phyloP scores from a whole-genome alignment of 2,888 invertebrate genomes.

The Polydrusus pterygomalis region DNA sequence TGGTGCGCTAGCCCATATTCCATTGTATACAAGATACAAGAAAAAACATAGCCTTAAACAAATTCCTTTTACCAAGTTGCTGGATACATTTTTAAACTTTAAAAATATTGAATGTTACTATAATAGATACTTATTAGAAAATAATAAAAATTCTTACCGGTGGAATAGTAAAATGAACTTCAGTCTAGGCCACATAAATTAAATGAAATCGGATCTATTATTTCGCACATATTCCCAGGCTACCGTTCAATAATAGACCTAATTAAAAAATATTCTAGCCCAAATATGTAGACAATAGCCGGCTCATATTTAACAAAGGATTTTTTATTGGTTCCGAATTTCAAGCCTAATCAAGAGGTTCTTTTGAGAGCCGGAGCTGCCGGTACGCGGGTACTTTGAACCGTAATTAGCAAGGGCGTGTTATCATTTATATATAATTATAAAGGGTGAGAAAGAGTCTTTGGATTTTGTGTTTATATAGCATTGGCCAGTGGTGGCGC shows the following conservation, averaged over 20 bases:
- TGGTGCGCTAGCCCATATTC: too few relatives aligned
- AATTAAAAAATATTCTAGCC: constrained; percentile 38
- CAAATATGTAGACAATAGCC: constrained; percentile 47
- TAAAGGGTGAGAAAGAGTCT: constrained; percentile 55
- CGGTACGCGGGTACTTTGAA: constrained; percentile 53
- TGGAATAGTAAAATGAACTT: too few relatives aligned
- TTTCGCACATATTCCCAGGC: constrained; percentile 26
- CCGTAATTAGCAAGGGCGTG: constrained; percentile 56
- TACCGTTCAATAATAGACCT: constrained; percentile 28
- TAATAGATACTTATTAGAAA: too few relatives aligned
- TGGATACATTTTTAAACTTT: background rate
- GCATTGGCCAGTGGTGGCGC: constrained; percentile 20
- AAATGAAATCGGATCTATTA: background rate
- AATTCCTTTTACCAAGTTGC: background rate
- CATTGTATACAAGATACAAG: background rate
- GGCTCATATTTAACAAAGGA: constrained; percentile 39
- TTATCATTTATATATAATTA: constrained; percentile 57
- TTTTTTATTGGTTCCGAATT: constrained; percentile 55
- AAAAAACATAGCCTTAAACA: too few relatives aligned
- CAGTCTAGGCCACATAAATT: background rate
- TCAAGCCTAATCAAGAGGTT: constrained; percentile 60
- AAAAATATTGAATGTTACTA: too few relatives aligned
- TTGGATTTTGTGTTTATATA: constrained; percentile 41
- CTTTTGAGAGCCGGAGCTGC: constrained; percentile 51
- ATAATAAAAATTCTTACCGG: too few relatives aligned